Evolutionary conservation across 2,888 invertebrate genomes (phyloP).

Genomic region (Habroteleia sp.): DNA sequence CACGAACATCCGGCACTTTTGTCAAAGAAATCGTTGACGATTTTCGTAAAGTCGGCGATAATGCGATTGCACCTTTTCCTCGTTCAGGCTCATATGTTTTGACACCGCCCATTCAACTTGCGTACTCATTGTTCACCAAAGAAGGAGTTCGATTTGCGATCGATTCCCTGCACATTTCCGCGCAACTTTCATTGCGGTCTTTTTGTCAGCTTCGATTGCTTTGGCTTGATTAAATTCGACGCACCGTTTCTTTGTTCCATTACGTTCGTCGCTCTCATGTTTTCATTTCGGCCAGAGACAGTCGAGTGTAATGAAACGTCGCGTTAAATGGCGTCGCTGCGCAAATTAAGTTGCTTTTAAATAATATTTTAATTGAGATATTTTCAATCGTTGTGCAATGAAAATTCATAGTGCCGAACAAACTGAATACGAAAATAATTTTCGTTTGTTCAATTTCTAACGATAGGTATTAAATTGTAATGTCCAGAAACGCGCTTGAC

Average conservation of each 20-base stretch:
- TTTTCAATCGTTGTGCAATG: not conserved
- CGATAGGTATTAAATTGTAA: conserved; percentile 34
- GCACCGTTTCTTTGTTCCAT: conserved; percentile 33
- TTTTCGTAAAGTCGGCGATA: conserved; percentile 72
- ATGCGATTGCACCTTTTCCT: conserved; percentile 66
- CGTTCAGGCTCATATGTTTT: conserved; percentile 46
- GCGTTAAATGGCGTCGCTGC: not conserved
- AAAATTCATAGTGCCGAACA: conserved; percentile 4
- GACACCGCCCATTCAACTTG: conserved; percentile 47
- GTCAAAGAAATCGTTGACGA: conserved; percentile 70
- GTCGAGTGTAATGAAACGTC: conserved; percentile 14
- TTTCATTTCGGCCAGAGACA: conserved; percentile 3
- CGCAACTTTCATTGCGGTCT: conserved; percentile 41
- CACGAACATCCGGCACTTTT: conserved; percentile 44
- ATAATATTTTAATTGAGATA: conserved; percentile 11
- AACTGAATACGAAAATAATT: conserved; percentile 12
- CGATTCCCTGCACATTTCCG: conserved; percentile 40
- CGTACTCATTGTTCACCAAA: conserved; percentile 29
- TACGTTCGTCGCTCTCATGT: conserved; percentile 10
- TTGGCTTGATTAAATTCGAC: conserved; percentile 47
- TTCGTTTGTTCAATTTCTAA: conserved; percentile 36
- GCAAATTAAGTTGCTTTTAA: not conserved
- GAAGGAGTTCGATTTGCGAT: conserved; percentile 42
- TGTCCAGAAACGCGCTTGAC: conserved; percentile 12
- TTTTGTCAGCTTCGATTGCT: conserved; percentile 48